Percentiles rank a stretch among this genome's conserved stretches.
Evolutionary conservation across 2,113 vertebrate genomes (phyloP).

Genomic region (Grammomys surdaster): DNA sequence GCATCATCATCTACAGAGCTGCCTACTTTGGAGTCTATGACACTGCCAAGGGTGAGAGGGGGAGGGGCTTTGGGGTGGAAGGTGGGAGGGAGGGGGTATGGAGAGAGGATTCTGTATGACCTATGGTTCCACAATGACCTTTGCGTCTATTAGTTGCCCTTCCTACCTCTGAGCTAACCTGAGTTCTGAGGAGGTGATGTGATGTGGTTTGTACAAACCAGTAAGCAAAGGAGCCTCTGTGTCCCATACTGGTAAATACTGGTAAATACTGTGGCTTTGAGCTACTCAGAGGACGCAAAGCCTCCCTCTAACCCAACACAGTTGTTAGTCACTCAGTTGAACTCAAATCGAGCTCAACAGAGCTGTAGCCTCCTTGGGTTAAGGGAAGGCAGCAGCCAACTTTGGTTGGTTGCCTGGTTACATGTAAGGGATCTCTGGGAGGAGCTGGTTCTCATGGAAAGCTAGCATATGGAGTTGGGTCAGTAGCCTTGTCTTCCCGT

Average conservation of each 20-base stretch:
- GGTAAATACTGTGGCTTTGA: background rate
- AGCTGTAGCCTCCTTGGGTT: background rate
- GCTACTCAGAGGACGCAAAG: background rate
- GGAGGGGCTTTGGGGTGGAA: background rate
- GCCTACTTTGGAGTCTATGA: conserved; percentile 99
- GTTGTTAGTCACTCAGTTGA: background rate
- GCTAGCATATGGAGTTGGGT: background rate
- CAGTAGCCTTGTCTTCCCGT: background rate
- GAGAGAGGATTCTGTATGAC: background rate
- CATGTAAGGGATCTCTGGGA: background rate
- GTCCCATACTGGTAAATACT: background rate
- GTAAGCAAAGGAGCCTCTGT: background rate
- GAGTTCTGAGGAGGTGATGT: background rate
- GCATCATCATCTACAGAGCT: conserved; percentile 99
- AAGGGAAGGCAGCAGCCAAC: background rate
- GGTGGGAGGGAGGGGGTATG: too few relatives aligned
- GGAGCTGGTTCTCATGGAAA: background rate
- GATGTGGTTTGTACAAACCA: background rate
- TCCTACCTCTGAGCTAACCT: background rate
- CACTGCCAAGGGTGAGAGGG: conserved; percentile 98
- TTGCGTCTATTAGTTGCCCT: background rate
- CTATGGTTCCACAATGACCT: background rate
- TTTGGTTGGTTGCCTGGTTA: background rate
- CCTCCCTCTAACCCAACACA: background rate
- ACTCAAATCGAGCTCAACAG: background rate